Base-by-base conservation (phyloP, 2,888 invertebrate species). In the Tanypteryx hageni region DNA sequence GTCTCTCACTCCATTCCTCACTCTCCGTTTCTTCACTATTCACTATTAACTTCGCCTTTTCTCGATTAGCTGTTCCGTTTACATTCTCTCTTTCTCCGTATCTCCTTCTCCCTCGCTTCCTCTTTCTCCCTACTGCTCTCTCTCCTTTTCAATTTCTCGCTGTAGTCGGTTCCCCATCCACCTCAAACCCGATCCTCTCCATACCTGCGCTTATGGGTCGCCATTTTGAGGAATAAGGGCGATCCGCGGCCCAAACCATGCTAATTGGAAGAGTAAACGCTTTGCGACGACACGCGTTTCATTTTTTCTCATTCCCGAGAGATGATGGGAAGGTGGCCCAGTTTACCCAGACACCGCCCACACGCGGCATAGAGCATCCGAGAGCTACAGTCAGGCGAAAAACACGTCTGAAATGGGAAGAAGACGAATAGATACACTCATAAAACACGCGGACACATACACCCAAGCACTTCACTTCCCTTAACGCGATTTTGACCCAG, bases 171-270 rank as follows among this genome's bases (percentile, higher is more conserved):
- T 27, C 27, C 76, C 76, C 27, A 44, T 0, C 11, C 27, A 9
- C 27, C 22, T 10, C 27, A 68, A 22, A 61, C 76, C 27, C 76
- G 22, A 22, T 76, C 4, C 76, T 27, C 76, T 76, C 27, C 27
- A 13, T 22, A 22, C 76, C n/a, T 22, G 22, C 18, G 13, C 64
- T 44, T 68, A 44, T n/a, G 61, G 89, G 64, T 18, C 56, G 89
- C 89, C 44, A 85, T 68, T 89, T 89, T 64, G 56, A 89, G 44
- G 68, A 89, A 89, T 89, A 89, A 89, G 89, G 89, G 18, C 89
- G 89, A 89, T 89, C 89, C 64, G 64, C 64, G 44, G 44, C 44
- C n/a, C 64, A 13, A 61, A 64, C 8, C 61, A 68, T 31, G 89
- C 89, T 89, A 89, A 89, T 89, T 44, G 64, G 64, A 44, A 89